Evolutionary conservation across 2,888 invertebrate species (phyloP), one percentile per base, ranked within the genome.

Genomic region (Tachina lurida): DNA sequence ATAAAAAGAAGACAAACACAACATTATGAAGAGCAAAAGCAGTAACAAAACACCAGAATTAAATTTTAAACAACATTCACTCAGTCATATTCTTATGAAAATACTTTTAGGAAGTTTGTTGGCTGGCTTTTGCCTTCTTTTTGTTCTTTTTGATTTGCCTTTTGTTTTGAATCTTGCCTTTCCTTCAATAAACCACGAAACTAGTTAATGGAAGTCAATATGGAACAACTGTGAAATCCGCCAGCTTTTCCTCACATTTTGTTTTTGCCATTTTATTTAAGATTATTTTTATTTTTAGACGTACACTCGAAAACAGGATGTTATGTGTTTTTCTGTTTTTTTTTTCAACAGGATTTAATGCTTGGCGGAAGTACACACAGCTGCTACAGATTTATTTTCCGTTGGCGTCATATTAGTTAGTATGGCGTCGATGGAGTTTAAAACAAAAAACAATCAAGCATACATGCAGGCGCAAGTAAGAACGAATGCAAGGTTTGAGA

Each of bases 141-240:
- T 68, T 41, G 52, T 0, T 13, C 10, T 8, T 19, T 19, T 52
- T 2, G 7, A 7, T 31, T 7, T 7, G 31, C 31, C 31, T 19
- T 60, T 67, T 52, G 19, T 52, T 49, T 73, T 47, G 31, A 58
- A 47, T 65, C 71, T 62, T 15, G 49, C n/a, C 54, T 68, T 58
- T 70, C 62, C 73, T 83, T 73, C 76, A 86, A 86, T 79, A 86
- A 86, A 86, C 86, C 83, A 86, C 86, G 68, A 86, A 86, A 74
- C 77, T 73, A 83, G 79, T 83, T 80, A 86, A 80, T 83, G 73
- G 49, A 76, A 79, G 79, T 86, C 86, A 86, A 86, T 86, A 60
- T 17, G 56, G 67, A 83, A 76, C 76, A 83, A 83, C 79, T 83
- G 79, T 63, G 62, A 74, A 49, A n/a, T 19, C 63, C 60, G 65